Evolutionary conservation across 2,113 vertebrate genomes (phyloP).

Genomic region (Trogon melanurus): DNA sequence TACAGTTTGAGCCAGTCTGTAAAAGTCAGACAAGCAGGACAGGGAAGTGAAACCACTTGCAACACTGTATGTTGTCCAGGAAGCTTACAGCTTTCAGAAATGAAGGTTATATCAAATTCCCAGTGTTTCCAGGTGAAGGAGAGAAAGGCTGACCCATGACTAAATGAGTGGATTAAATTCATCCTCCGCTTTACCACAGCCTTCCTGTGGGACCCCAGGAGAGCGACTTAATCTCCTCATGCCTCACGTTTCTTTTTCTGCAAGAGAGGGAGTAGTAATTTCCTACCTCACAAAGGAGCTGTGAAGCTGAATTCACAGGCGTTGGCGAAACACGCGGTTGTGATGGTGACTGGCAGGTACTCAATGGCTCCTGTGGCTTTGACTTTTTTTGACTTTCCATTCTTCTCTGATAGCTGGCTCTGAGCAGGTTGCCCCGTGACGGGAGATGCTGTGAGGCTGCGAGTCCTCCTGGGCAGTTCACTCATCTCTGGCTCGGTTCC

Average conservation of each 20-base stretch:
- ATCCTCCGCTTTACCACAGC: not conserved
- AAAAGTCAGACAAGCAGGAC: not conserved
- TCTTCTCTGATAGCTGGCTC: not conserved
- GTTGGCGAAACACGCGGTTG: not conserved
- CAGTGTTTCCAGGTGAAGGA: not conserved
- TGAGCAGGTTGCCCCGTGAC: not conserved
- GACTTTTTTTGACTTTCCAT: not conserved
- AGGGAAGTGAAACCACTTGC: not conserved
- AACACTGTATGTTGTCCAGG: not conserved
- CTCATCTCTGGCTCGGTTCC: not conserved
- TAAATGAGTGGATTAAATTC: not conserved
- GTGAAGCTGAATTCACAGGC: not conserved
- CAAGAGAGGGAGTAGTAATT: not conserved
- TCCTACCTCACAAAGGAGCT: constrained; percentile 16
- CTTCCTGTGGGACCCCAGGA: not conserved
- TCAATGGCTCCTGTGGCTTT: not conserved
- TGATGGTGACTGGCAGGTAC: not conserved
- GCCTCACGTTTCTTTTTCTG: not conserved
- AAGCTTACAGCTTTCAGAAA: not conserved
- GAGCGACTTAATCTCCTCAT: not conserved
- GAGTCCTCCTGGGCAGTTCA: not conserved
- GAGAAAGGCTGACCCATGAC: not conserved
- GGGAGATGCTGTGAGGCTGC: not conserved
- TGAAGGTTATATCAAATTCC: not conserved
- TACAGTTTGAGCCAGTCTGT: not conserved